Evolutionary conservation across 1,140 invertebrate species (phyloP).

Genomic region (Habropoda laboriosa): DNA sequence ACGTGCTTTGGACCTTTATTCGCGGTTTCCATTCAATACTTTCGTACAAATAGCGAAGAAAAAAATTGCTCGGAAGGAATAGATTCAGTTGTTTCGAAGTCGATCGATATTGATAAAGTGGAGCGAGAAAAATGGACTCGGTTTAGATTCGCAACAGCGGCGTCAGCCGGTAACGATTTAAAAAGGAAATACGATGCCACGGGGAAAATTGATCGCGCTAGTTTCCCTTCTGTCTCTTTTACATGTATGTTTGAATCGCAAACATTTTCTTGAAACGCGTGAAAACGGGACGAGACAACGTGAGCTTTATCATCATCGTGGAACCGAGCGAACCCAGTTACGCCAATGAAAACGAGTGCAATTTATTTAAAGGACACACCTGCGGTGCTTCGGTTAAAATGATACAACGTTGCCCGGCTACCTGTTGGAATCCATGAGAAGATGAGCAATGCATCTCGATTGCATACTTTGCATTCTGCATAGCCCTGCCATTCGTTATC

Average conservation of each 20-base stretch:
- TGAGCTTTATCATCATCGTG: not conserved
- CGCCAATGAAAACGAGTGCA: not conserved
- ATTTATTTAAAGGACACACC: constrained; percentile 18
- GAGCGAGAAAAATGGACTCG: not conserved
- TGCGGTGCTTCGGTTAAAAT: not conserved
- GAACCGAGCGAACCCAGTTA: not conserved
- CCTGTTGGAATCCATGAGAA: not conserved
- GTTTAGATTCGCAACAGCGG: not conserved
- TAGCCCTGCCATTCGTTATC: not conserved
- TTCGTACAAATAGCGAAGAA: not conserved
- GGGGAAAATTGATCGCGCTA: not conserved
- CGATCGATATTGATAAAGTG: not conserved
- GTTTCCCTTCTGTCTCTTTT: no score
- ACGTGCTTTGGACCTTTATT: no score
- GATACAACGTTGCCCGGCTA: not conserved
- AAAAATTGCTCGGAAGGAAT: not conserved
- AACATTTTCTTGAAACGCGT: not conserved
- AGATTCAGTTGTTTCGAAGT: constrained; percentile 5
- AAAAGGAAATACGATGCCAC: no score
- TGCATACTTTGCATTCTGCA: constrained; percentile 14
- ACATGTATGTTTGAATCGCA: not conserved
- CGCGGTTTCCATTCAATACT: no score
- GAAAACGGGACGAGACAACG: not conserved
- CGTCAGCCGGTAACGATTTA: not conserved
- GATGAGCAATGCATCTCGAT: not conserved